These are phyloP conservation scores for Agriotes lineatus DNA, from an alignment of 2,888 invertebrate species.

Conservation along the genomic window DNA sequence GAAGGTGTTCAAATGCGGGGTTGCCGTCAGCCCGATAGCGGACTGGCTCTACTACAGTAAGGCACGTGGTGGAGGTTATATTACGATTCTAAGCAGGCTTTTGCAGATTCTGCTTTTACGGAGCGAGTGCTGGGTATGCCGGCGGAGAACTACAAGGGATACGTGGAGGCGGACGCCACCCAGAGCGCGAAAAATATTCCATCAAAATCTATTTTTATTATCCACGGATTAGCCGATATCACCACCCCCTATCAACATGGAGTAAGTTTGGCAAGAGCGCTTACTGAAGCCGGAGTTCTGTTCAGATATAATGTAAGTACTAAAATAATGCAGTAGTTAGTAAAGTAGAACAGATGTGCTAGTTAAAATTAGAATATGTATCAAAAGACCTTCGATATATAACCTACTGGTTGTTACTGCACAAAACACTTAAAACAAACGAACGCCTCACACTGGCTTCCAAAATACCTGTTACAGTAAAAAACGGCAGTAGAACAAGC, in stretches of 20 bases:
- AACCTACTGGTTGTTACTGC: no score
- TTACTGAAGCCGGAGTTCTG: slow-evolving; percentile 88
- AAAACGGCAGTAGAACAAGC: no score
- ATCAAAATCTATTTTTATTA: slow-evolving; percentile 86
- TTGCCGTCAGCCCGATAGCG: slow-evolving; percentile 94
- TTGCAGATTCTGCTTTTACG: slow-evolving; percentile 93
- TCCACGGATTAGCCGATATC: slow-evolving; percentile 94
- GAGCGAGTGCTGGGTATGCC: slow-evolving; percentile 93
- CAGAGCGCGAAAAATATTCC: slow-evolving; percentile 90
- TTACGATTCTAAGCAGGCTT: not conserved
- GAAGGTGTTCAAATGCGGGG: slow-evolving; percentile 91
- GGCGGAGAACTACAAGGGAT: slow-evolving; percentile 88
- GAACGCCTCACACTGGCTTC: no score
- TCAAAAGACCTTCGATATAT: no score
- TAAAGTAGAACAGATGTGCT: no score
- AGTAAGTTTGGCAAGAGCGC: slow-evolving; percentile 87
- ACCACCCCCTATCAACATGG: slow-evolving; percentile 95
- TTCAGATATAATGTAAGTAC: slow-evolving; percentile 89
- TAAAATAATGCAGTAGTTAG: no score
- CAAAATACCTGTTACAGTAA: no score
- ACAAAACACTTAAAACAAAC: no score
- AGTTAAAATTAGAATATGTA: no score
- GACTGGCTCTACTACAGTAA: slow-evolving; percentile 97
- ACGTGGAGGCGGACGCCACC: slow-evolving; percentile 93
- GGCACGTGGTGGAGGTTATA: slow-evolving; percentile 56